Evolutionary conservation across 1,140 invertebrate genomes (phyloP).

Genomic region (Colletes latitarsis): DNA sequence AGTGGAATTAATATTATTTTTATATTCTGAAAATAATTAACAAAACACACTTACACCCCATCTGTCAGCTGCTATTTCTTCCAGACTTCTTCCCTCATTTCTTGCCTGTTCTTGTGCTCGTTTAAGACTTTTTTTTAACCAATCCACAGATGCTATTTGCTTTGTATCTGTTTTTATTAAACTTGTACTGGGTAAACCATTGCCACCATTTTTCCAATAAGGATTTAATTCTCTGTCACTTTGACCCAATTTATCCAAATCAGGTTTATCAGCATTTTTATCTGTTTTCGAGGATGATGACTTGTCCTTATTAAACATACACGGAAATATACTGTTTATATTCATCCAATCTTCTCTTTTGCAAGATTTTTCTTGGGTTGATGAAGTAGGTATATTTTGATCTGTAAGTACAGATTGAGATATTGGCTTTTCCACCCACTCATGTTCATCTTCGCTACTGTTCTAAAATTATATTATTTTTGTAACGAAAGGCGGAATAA

Average conservation of each 20-base stretch:
- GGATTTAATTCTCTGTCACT: slow-evolving; percentile 92
- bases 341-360: slow-evolving; percentile 82
- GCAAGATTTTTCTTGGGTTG: slow-evolving; percentile 25
- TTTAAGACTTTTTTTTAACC: slow-evolving; percentile 83
- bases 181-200: slow-evolving; percentile 84
- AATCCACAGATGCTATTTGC: slow-evolving; percentile 80
- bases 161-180: slow-evolving; percentile 49
- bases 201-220: slow-evolving; percentile 94
- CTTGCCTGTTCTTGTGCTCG: slow-evolving; percentile 83
- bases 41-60: slow-evolving; percentile 83
- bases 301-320: slow-evolving; percentile 74
- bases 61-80: slow-evolving; percentile 84
- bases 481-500: slow-evolving; percentile 5
- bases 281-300: slow-evolving; percentile 74
- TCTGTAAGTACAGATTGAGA: not conserved
- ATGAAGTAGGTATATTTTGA: slow-evolving; percentile 25
- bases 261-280: slow-evolving; percentile 81
- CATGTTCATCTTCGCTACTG: slow-evolving; percentile 68
- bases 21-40: slow-evolving; percentile 17
- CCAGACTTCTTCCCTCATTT: slow-evolving; percentile 82
- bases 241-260: slow-evolving; percentile 85
- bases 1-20: slow-evolving; percentile 14
- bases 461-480: slow-evolving; percentile 48
- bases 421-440: slow-evolving; percentile 82
- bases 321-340: slow-evolving; percentile 75